Evolutionary conservation across 2,888 invertebrate genomes (phyloP), one percentile per base, ranked within the genome.

Genomic region (Kuschelorhynchus macadamiae): DNA sequence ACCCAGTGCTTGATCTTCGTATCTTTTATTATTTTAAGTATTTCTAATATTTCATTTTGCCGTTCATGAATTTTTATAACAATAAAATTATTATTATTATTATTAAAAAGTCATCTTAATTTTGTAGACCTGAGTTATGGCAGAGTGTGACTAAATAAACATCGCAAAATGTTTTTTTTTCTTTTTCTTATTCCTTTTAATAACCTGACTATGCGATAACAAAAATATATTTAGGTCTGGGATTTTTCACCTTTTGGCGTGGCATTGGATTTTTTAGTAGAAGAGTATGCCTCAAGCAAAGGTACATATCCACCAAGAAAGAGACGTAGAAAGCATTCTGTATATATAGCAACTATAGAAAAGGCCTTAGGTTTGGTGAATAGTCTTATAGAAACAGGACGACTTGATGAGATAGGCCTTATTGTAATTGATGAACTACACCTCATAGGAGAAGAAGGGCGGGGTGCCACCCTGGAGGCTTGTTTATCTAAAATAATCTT

Each of bases 311-410:
- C 97, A 0, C 91, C 92, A 0, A 90, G 90, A 77, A 90, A 93
- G 65, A 85, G 92, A 9, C 87, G 91, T 18, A 86, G 87, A 62
- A 92, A 92, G 79, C 90, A 90, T 74, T 92, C 92, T 32, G 87
- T 98, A 44, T 98, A 92, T 78, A 88, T 98, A 42, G 95, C 95
- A 1, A 98, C 98, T 0, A 96, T 98, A 70, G 98, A 99, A 84
- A 98, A 98, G 83, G 96, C 94, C 2, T 87, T 94, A 50, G 91
- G 93, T 5, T 83, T 99, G 2, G 83, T 97, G 14, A 92, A 96
- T 79, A 94, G 93, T 81, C 85, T 98, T 20, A 91, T 96, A 71
- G 96, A 97, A 79, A 83, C 87, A 25, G 86, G 88, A 9, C 86
- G 96, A 67, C 84, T 95, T 8, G 85, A 90, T 41, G 92, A 92